Evolutionary conservation across 2,797 vertebrate species (phyloP).

Genomic region (Cossypha niveicapilla): DNA sequence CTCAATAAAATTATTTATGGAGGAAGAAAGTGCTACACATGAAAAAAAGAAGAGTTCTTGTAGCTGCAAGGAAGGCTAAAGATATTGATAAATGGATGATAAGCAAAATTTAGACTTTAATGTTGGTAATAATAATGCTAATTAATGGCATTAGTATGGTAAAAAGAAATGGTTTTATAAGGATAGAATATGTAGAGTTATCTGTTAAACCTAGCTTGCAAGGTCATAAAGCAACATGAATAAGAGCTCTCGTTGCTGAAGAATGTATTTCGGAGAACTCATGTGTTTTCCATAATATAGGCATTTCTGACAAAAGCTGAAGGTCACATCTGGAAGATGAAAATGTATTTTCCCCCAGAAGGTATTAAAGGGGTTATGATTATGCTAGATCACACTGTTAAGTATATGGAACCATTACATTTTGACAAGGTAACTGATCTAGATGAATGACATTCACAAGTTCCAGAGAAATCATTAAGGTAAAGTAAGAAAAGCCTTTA

Average conservation of each 20-base stretch:
- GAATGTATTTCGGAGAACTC: not conserved
- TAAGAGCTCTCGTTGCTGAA: not conserved
- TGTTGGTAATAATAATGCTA: not conserved
- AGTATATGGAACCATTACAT: slow-evolving; percentile 33
- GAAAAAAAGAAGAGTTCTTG: not conserved
- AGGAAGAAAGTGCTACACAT: not conserved
- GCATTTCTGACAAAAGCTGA: slow-evolving; percentile 33
- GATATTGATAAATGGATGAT: not conserved
- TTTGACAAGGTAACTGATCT: slow-evolving; percentile 52
- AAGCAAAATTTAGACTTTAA: not conserved
- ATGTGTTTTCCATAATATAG: not conserved
- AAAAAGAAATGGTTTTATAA: not conserved
- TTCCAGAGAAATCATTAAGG: slow-evolving; percentile 34
- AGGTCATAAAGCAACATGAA: not conserved
- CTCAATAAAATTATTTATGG: not conserved
- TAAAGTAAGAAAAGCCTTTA: slow-evolving; percentile 36
- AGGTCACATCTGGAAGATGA: slow-evolving; percentile 43
- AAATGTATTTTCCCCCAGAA: slow-evolving; percentile 43
- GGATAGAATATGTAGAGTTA: not conserved
- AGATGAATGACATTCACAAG: slow-evolving; percentile 53
- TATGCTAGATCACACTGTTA: slow-evolving; percentile 49
- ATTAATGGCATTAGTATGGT: not conserved
- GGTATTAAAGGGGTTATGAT: slow-evolving; percentile 56
- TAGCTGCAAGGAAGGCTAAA: not conserved
- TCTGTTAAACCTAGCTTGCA: not conserved